phyloP scores from a whole-genome alignment of 2,113 vertebrate genomes.

The Petroica traversi region DNA sequence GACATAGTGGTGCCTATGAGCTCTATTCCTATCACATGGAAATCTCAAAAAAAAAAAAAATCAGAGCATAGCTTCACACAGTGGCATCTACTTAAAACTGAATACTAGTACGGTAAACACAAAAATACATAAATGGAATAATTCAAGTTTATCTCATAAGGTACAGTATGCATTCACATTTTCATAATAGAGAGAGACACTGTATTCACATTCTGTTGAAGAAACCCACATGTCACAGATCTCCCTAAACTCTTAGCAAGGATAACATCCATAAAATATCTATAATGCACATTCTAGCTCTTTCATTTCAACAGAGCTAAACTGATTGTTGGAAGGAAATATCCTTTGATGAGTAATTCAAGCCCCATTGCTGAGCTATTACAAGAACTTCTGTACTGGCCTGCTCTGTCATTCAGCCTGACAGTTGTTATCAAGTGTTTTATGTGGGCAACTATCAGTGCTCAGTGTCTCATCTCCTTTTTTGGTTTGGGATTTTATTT shows the following conservation, averaged over 20 bases:
- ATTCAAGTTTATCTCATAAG: slow-evolving; percentile 42
- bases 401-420: not conserved
- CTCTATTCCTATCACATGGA: not conserved
- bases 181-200: slow-evolving; percentile 32
- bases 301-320: not conserved
- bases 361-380: not conserved
- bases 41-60: slow-evolving; percentile 8
- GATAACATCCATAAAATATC: not conserved
- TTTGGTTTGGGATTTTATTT: slow-evolving; percentile 41
- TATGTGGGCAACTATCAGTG: not conserved
- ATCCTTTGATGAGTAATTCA: slow-evolving; percentile 7
- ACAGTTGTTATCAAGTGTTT: not conserved
- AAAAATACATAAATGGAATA: slow-evolving; percentile 20
- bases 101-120: not conserved
- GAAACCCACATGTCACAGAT: not conserved
- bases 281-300: not conserved
- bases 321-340: not conserved
- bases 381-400: not conserved
- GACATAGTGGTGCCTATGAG: slow-evolving; percentile 18
- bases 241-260: not conserved
- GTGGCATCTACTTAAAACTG: not conserved
- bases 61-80: slow-evolving; percentile 2
- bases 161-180: slow-evolving; percentile 56
- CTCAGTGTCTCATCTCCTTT: slow-evolving; percentile 51
- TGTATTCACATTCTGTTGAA: slow-evolving; percentile 20